Percentiles rank a stretch among this genome's conserved stretches.
Evolutionary conservation across 2,888 invertebrate species (phyloP).

Genomic region (Diloba caeruleocephala): DNA sequence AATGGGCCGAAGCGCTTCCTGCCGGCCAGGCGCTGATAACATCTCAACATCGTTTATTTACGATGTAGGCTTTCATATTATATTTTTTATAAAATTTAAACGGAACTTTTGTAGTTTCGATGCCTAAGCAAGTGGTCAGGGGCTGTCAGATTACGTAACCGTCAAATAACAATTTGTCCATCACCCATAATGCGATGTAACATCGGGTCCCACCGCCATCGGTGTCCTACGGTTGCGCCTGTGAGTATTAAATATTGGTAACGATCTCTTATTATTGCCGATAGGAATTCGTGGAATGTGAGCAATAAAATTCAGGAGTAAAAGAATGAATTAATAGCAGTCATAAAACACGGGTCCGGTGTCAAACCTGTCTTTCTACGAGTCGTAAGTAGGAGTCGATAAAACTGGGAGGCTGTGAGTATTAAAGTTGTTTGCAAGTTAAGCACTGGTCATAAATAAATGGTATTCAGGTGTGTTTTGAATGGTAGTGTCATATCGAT

Average conservation of each 20-base stretch:
- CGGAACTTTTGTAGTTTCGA: constrained; percentile 79
- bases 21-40: constrained; percentile 79
- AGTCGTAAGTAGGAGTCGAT: constrained; percentile 67
- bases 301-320: constrained; percentile 73
- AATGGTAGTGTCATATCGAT: constrained; percentile 75
- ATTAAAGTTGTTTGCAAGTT: constrained; percentile 68
- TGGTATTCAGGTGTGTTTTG: constrained; percentile 81
- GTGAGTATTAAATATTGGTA: constrained; percentile 9
- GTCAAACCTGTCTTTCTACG: constrained; percentile 76
- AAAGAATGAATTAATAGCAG: constrained; percentile 76
- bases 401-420: constrained; percentile 68
- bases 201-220: constrained; percentile 10
- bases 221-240: constrained; percentile 1
- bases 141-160: constrained; percentile 77
- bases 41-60: constrained; percentile 85
- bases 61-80: constrained; percentile 74
- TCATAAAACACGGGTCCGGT: constrained; percentile 74
- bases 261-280: constrained; percentile 53
- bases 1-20: constrained; percentile 88
- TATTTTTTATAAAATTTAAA: constrained; percentile 71
- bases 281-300: constrained; percentile 60
- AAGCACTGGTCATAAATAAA: constrained; percentile 84
- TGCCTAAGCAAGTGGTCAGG: constrained; percentile 79
- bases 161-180: constrained; percentile 71
- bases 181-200: constrained; percentile 29